Base-by-base conservation (phyloP, 2,113 vertebrate species). In the Xenopus tropicalis region DNA sequence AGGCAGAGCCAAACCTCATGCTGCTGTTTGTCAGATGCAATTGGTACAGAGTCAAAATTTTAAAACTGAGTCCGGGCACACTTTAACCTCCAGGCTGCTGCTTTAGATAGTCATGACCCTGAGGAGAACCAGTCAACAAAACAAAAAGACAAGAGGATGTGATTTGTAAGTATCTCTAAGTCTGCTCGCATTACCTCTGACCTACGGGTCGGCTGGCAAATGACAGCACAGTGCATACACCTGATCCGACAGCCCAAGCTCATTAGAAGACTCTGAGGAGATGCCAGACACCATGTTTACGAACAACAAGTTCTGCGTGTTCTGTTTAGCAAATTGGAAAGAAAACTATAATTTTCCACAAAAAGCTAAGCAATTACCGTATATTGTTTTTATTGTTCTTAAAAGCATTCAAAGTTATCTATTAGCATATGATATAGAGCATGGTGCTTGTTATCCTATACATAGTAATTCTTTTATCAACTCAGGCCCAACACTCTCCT, bases 101-200 rank as follows among this genome's bases (percentile, higher is more conserved):
- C 88, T 90, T 90, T 91, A 90, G 90, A 90, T 91, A 91, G 89
- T 85, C 86, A 82, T 83, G 89, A 91, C 90, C 90, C 90, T 92
- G 87, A 91, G 89, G 90, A 91, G 87, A 90, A 90, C 86, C 86
- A 93, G 90, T 93, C 90, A 91, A 91, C 90, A 91, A 91, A 92
- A 91, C 87, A 89, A 89, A 90, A 83, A 93, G 90, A 91, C 89
- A 90, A 90, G 89, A 91, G 90, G 87, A 91, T 91, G 86, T 88
- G 83, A 93, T 92, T 91, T 88, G 90, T 93, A 93, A 92, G 91
- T 89, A 91, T 89, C 86, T 82, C 85, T 78, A 81, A 89, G 86
- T 85, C 82, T 86, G 84, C 87, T 90, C 85, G 80, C 84, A 84
- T 90, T 89, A 92, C 90, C 90, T 83, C 80, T 92, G 90, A 92